phyloP scores from a whole-genome alignment of 2,888 invertebrate species.

The Gonocerus acuteangulatus region DNA sequence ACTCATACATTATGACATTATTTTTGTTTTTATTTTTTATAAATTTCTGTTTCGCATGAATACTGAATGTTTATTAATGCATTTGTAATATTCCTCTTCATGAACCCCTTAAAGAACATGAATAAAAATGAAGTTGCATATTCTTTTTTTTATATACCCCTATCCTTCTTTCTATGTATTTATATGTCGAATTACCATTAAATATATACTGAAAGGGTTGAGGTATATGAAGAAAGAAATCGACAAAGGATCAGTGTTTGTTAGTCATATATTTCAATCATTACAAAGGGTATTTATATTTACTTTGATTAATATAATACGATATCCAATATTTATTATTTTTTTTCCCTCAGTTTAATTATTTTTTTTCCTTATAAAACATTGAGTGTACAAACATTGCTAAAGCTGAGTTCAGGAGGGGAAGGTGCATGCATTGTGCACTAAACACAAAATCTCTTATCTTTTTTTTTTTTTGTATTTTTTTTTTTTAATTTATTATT shows the following conservation, averaged over 20 bases:
- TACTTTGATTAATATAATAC: constrained; percentile 23
- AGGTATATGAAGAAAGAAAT: not conserved
- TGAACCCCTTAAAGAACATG: constrained; percentile 36
- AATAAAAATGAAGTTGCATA: constrained; percentile 38
- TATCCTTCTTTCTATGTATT: not conserved
- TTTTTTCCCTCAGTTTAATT: constrained; percentile 5
- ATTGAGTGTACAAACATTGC: constrained; percentile 33
- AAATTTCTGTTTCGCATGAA: constrained; percentile 33
- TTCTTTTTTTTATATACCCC: constrained; percentile 27
- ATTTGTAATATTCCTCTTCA: constrained; percentile 36
- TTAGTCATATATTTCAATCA: constrained; percentile 23
- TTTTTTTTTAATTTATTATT: too few species aligned
- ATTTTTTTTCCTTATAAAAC: constrained; percentile 28
- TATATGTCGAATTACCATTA: too few species aligned
- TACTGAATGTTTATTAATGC: constrained; percentile 31
- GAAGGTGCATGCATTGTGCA: constrained; percentile 28
- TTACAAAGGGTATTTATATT: constrained; percentile 18
- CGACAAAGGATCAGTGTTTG: constrained; percentile 3
- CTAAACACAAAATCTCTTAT: constrained; percentile 7
- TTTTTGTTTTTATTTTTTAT: constrained; percentile 33
- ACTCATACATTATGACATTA: constrained; percentile 28
- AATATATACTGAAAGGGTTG: not conserved
- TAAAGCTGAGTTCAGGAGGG: constrained; percentile 19
- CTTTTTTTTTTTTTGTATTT: too few species aligned
- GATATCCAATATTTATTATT: constrained; percentile 20